Conservation (phyloP, 1,140 invertebrate species). For the Drosophila ogumai region DNA sequence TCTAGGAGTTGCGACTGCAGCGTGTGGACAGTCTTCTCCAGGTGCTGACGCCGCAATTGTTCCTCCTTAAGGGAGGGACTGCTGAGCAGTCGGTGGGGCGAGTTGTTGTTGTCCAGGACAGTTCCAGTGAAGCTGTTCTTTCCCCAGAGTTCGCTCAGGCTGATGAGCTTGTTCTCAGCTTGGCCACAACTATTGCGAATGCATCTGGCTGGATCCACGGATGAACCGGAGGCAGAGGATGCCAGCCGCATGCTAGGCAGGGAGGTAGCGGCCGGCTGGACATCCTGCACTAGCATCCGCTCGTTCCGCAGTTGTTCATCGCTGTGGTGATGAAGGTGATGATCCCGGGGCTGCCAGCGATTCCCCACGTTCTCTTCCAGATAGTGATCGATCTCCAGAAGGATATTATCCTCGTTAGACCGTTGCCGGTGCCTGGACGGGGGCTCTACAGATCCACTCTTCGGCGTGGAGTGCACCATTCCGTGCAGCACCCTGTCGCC, state of each 20-base stretch:
- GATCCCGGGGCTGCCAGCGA: constrained; percentile 36
- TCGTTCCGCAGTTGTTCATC: constrained; percentile 58
- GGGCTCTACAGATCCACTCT: constrained; percentile 49
- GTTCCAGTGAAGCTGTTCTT: constrained; percentile 77
- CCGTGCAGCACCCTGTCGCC: constrained; percentile 36
- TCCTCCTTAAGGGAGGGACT: constrained; percentile 88
- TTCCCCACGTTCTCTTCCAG: constrained; percentile 45
- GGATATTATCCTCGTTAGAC: constrained; percentile 55
- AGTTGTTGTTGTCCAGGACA: constrained; percentile 41
- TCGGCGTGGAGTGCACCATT: constrained; percentile 77
- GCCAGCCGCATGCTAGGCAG: constrained; percentile 64
- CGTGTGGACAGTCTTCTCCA: constrained; percentile 90
- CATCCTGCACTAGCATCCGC: constrained; percentile 20
- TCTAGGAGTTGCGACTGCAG: constrained; percentile 90
- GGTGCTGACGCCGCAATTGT: constrained; percentile 89
- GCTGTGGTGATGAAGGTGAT: constrained; percentile 56
- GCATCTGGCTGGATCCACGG: constrained; percentile 8
- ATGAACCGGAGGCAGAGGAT: constrained; percentile 32
- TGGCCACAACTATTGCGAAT: constrained; percentile 4
- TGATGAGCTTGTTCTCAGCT: constrained; percentile 73
- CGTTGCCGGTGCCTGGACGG: background rate
- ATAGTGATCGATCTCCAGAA: constrained; percentile 77
- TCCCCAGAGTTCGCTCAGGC: constrained; percentile 86
- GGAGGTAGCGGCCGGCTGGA: constrained; percentile 38
- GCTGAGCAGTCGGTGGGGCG: constrained; percentile 3